These are phyloP conservation scores for Spatulosminthurus flaviceps DNA, from an alignment of 2,888 invertebrate species.

Conservation along the genomic window DNA sequence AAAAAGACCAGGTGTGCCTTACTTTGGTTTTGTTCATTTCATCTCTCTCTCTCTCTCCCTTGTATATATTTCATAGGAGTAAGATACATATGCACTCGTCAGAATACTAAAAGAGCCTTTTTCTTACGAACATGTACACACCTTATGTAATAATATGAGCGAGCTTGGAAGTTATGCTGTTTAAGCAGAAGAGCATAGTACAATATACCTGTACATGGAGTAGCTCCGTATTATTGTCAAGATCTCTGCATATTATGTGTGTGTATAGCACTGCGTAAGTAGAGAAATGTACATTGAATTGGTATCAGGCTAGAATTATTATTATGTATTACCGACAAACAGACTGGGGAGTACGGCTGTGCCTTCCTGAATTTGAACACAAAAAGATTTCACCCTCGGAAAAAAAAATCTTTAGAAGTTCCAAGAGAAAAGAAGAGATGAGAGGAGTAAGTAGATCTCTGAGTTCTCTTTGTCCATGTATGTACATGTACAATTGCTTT, in stretches of 20 bases:
- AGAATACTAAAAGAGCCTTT: background rate
- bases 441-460: conserved; percentile 38
- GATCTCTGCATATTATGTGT: background rate
- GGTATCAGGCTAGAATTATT: conserved; percentile 7
- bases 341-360: conserved; percentile 11
- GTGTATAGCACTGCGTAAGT: no score
- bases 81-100: background rate
- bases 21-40: conserved; percentile 39
- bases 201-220: background rate
- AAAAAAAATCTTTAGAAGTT: conserved; percentile 45
- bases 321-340: conserved; percentile 18
- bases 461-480: background rate
- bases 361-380: conserved; percentile 34
- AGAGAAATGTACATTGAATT: background rate
- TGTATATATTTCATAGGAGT: background rate
- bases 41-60: conserved; percentile 32
- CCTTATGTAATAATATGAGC: background rate
- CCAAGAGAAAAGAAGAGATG: conserved; percentile 40
- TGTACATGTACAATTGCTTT: background rate
- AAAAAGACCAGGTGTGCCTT: conserved; percentile 44
- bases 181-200: no score
- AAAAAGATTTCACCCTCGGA: conserved; percentile 37
- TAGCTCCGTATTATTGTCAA: background rate
- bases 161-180: conserved; percentile 12
- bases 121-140: no score